Evolutionary conservation across 2,113 vertebrate species (phyloP).

Genomic region (Dasypus novemcinctus): DNA sequence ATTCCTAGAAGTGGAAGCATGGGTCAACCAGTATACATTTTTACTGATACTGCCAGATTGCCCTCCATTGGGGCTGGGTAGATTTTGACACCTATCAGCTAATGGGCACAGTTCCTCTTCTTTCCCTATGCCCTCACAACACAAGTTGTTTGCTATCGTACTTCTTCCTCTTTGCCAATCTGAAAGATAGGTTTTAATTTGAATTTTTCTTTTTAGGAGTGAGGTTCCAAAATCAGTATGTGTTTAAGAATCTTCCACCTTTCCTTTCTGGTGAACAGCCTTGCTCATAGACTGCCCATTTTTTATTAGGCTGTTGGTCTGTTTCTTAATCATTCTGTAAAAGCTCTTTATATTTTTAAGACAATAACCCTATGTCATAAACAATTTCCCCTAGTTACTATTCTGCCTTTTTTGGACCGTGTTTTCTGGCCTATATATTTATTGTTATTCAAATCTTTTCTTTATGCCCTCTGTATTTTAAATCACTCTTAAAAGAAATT

Average conservation of each 20-base stretch:
- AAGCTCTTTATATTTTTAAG: neutral
- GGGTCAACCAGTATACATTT: neutral
- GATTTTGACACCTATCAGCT: too few species aligned
- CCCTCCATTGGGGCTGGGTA: neutral
- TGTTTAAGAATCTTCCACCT: neutral
- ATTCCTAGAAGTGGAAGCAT: neutral
- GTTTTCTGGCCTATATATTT: neutral
- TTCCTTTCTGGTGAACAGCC: neutral
- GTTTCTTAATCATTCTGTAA: conserved; percentile 5
- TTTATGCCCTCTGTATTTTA: neutral
- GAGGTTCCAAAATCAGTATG: neutral
- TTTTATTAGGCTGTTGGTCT: neutral
- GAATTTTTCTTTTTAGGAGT: neutral
- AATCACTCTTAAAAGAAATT: neutral
- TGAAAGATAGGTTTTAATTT: neutral
- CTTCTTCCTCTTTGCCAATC: neutral
- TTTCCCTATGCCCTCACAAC: neutral
- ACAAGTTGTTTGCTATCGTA: neutral
- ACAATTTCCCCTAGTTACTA: neutral
- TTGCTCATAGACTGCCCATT: neutral
- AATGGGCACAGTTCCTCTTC: neutral
- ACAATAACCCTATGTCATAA: neutral
- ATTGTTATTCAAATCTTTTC: neutral
- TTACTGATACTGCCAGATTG: neutral
- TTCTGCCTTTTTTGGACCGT: neutral